These are phyloP conservation scores for Drosophila multiciliata DNA, from an alignment of 2,888 invertebrate genomes.

Conservation along the genomic window DNA sequence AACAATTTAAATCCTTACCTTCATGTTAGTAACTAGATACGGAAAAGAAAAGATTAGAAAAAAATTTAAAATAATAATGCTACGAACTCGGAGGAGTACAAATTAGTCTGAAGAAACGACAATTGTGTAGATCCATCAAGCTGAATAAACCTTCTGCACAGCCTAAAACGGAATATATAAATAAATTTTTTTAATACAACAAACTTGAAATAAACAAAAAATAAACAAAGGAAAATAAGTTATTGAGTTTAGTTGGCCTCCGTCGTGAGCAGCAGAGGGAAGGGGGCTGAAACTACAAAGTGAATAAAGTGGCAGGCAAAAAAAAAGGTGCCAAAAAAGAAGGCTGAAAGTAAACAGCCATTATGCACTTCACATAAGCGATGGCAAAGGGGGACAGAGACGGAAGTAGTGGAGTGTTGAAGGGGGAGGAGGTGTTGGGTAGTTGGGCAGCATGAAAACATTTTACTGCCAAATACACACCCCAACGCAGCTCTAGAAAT, in stretches of 20 bases:
- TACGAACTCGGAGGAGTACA: background rate
- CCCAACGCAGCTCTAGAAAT: constrained; percentile 54
- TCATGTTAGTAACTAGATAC: background rate
- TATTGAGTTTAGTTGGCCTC: constrained; percentile 52
- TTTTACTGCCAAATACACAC: constrained; percentile 59
- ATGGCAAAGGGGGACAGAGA: constrained; percentile 12
- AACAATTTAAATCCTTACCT: no score
- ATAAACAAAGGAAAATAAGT: constrained; percentile 30
- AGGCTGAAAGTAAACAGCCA: constrained; percentile 78
- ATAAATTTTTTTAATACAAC: constrained; percentile 30
- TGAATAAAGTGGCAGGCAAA: constrained; percentile 57
- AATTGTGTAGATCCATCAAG: background rate
- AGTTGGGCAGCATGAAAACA: constrained; percentile 71
- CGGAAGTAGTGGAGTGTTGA: constrained; percentile 11
- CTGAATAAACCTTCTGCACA: constrained; percentile 3
- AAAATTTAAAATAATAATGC: background rate
- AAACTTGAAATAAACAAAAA: constrained; percentile 22
- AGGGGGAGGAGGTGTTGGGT: constrained; percentile 50
- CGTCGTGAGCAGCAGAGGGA: constrained; percentile 39
- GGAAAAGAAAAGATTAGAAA: background rate
- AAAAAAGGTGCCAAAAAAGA: constrained; percentile 34
- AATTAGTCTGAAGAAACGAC: background rate
- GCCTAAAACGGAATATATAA: constrained; percentile 32
- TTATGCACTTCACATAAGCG: constrained; percentile 76
- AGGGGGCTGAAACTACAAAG: constrained; percentile 67